Conservation (phyloP, 1,140 invertebrate species). For the Achroia grisella region DNA sequence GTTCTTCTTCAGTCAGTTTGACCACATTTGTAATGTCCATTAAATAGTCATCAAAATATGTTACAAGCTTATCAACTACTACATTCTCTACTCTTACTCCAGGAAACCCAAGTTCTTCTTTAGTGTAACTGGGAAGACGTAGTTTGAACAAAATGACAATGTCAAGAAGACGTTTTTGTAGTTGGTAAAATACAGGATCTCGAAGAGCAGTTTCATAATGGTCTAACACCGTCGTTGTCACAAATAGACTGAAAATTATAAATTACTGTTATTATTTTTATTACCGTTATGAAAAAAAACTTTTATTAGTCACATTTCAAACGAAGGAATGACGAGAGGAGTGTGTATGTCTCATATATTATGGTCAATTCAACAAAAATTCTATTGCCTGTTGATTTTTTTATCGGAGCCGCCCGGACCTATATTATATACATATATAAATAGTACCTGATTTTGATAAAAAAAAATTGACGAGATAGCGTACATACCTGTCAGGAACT, state of each 20-base stretch:
- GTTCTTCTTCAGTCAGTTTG: conserved; percentile 44
- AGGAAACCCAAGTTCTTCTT: conserved; percentile 75
- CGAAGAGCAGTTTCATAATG: conserved; percentile 77
- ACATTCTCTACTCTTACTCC: conserved; percentile 76
- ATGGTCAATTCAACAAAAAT: too few species aligned
- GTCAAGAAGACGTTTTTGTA: conserved; percentile 76
- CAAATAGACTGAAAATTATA: conserved; percentile 52
- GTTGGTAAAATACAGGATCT: conserved; percentile 79
- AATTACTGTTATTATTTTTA: too few species aligned
- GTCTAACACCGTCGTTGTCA: conserved; percentile 72
- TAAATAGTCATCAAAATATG: conserved; percentile 75
- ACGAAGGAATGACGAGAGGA: too few species aligned
- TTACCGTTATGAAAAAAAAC: too few species aligned
- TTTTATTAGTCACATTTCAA: too few species aligned
- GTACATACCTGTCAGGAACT: conserved; percentile 50
- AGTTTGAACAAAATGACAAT: conserved; percentile 75
- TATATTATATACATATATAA: background rate
- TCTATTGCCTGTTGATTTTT: too few species aligned
- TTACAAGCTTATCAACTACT: conserved; percentile 70
- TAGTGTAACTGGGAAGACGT: conserved; percentile 77
- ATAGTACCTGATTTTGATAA: background rate
- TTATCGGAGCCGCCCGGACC: too few species aligned
- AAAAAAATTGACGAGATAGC: background rate
- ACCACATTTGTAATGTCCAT: conserved; percentile 74
- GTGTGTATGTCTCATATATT: too few species aligned